Percentiles rank a stretch among this genome's conserved stretches.
These are phyloP conservation scores for Oceanites oceanicus DNA, from an alignment of 2,113 vertebrate genomes.

Conservation along the genomic window DNA sequence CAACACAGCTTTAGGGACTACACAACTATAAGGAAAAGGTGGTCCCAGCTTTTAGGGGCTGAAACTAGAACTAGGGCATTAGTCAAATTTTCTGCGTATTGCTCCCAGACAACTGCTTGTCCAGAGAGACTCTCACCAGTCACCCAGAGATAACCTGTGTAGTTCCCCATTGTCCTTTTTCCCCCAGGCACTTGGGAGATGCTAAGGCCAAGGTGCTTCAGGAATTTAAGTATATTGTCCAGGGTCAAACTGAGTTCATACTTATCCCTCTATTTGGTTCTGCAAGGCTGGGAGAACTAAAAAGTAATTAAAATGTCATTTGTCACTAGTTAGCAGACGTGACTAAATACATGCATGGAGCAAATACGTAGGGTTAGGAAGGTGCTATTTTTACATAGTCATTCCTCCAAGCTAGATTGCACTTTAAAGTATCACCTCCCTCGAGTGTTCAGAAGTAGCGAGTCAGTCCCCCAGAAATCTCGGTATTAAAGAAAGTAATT, in stretches of 20 bases:
- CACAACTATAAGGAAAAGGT: neutral
- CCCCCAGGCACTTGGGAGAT: neutral
- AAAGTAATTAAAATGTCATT: neutral
- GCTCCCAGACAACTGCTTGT: neutral
- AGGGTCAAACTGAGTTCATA: neutral
- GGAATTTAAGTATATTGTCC: neutral
- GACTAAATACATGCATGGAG: neutral
- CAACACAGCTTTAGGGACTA: neutral
- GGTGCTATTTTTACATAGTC: constrained; percentile 20
- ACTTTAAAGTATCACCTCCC: constrained; percentile 14
- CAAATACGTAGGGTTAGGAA: neutral
- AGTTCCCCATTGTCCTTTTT: neutral
- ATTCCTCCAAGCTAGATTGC: constrained; percentile 8
- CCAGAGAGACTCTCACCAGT: neutral
- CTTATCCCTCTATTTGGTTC: neutral
- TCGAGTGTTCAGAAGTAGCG: neutral
- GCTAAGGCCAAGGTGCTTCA: neutral
- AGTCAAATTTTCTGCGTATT: neutral
- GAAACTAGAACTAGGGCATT: neutral
- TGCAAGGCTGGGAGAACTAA: neutral
- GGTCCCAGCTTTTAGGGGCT: neutral
- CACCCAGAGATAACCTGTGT: neutral
- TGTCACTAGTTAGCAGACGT: neutral
- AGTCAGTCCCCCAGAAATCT: neutral
- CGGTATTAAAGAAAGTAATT: constrained; percentile 35